Evolutionary conservation across 2,888 invertebrate genomes (phyloP), one percentile per base, ranked within the genome.

Genomic region (Ormyrus rosae): DNA sequence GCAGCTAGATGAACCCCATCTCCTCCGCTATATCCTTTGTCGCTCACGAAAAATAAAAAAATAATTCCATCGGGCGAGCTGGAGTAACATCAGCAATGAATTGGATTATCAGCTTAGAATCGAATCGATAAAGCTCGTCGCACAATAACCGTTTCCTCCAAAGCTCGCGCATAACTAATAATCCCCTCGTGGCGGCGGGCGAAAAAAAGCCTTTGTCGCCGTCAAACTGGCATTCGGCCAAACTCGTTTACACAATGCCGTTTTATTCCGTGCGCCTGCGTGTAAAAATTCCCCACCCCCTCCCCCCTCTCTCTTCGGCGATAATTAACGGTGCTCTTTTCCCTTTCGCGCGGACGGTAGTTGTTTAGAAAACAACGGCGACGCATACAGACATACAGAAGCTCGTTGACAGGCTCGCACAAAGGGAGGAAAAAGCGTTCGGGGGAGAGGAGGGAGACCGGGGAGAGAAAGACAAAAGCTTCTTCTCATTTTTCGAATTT

Each of bases 401-500:
- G 19, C 50, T 69, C 64, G 78, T 55, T 74, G 68, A 68, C 67
- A 65, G 67, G 34, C 56, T 45, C 68, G 69, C 61, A 76, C 61
- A 77, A 76, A 63, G 60, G 34, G 34, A 46, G 68, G 68, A 67
- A 64, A 75, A 74, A 74, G 9, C 50, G 9, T n/a, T 61, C 9
- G 13, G 19, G n/a, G 10, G 64, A 53, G 60, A 50, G 63, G 53
- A 34, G 1, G 69, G 8, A 45, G 50, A 60, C 19, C 55, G 48
- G 74, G 53, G 70, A 77, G 67, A 56, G 58, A 77, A 58, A 71
- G 58, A 75, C 72, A 75, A 72, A 83, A 76, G 81, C 74, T 73
- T 81, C 83, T 81, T 81, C 84, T 80, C 73, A 75, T 84, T 80
- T 85, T 85, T 84, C 78, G 83, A 84, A 86, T 84, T 85, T 86